These are phyloP conservation scores for Diacarnus erythraeanus DNA, from an alignment of 37 sponge, comb jelly and placozoan species.

Conservation along the genomic window DNA sequence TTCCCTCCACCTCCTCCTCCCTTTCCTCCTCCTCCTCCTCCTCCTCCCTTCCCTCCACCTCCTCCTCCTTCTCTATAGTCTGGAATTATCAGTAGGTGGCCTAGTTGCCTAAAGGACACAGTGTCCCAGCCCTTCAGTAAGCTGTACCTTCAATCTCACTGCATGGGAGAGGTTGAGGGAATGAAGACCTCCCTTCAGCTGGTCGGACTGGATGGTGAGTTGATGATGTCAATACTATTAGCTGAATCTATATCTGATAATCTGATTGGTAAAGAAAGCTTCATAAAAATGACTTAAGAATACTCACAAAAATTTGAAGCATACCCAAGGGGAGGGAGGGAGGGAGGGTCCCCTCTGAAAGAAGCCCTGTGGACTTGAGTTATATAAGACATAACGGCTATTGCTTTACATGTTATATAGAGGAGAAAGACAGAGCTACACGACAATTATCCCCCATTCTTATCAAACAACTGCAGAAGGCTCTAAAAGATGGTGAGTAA, in stretches of 20 bases:
- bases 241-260: no score
- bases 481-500: conserved; percentile 22
- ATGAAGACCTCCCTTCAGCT: conserved; percentile 6
- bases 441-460: not conserved
- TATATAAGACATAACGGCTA: no score
- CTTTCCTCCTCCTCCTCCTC: not conserved
- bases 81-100: conserved; percentile 5
- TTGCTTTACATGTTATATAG: no score
- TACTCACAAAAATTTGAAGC: no score
- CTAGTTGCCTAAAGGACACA: conserved; percentile 39
- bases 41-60: no score
- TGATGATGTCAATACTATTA: not conserved
- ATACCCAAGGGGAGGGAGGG: not conserved
- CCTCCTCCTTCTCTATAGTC: conserved; percentile 31
- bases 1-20: no score
- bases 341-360: no score
- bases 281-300: no score
- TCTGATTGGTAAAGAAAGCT: no score
- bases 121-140: conserved; percentile 35
- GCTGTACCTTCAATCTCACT: conserved; percentile 35
- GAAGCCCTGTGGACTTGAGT: no score
- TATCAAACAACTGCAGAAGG: conserved; percentile 1
- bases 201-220: not conserved
- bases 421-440: no score
- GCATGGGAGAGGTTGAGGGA: conserved; percentile 50